A percentile compares a stretch with the other conserved stretches of the same genome.
Evolutionary conservation across 2,888 invertebrate genomes (phyloP).

Genomic region (Drosophila prostipennis): DNA sequence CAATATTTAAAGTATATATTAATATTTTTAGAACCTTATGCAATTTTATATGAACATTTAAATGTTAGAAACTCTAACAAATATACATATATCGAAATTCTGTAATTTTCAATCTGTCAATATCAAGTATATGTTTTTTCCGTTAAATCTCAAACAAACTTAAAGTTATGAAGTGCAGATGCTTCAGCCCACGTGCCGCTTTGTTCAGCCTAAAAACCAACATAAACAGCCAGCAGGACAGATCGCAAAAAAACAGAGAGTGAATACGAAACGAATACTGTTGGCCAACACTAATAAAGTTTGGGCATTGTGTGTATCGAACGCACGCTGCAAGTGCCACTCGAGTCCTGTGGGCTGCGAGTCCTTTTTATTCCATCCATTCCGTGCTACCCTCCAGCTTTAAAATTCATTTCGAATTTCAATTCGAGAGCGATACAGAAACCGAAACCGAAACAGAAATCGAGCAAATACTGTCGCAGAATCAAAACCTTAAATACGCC

Average conservation of each 20-base stretch:
- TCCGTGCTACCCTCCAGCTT: constrained; percentile 49
- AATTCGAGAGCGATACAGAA: constrained; percentile 25
- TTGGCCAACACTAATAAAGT: constrained; percentile 74
- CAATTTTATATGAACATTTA: too few species aligned
- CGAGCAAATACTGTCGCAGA: constrained; percentile 79
- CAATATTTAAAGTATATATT: too few species aligned
- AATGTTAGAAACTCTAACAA: too few species aligned
- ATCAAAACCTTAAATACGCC: constrained; percentile 81
- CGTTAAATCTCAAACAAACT: constrained; percentile 7
- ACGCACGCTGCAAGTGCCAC: constrained; percentile 66
- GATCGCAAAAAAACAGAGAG: neutral
- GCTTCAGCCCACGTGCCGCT: constrained; percentile 42
- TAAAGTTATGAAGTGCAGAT: constrained; percentile 25
- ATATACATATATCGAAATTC: neutral
- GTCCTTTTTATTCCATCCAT: constrained; percentile 10
- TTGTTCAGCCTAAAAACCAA: constrained; percentile 45
- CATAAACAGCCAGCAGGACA: constrained; percentile 36
- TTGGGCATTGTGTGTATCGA: constrained; percentile 54
- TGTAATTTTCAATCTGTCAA: neutral
- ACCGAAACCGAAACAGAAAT: constrained; percentile 28
- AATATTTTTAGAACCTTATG: too few species aligned
- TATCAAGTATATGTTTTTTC: neutral
- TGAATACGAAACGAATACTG: constrained; percentile 43
- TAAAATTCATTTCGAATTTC: constrained; percentile 47
- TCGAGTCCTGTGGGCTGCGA: constrained; percentile 48